These are phyloP conservation scores for Hippocampus kuda DNA, from an alignment of 2,797 vertebrate species.

Conservation along the genomic window DNA sequence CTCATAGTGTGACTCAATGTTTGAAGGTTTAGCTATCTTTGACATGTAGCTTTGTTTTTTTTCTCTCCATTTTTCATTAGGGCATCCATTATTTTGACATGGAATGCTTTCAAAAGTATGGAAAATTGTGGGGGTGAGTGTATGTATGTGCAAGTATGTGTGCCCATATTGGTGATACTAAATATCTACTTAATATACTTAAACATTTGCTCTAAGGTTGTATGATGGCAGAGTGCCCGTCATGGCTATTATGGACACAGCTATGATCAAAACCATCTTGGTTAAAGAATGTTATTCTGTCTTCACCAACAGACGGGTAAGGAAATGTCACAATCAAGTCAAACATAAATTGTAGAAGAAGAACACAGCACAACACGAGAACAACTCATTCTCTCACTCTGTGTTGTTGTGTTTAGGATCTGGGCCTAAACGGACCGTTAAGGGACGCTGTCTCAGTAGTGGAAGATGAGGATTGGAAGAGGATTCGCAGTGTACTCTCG, in stretches of 20 bases:
- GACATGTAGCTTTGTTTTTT: neutral
- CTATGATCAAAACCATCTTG: conserved; percentile 66
- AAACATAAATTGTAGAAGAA: neutral
- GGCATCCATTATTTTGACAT: conserved; percentile 51
- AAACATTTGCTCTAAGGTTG: conserved; percentile 34
- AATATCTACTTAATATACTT: neutral
- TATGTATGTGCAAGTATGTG: neutral
- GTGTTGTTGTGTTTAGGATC: conserved; percentile 43
- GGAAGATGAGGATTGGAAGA: conserved; percentile 68
- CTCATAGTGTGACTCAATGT: neutral
- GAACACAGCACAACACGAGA: neutral
- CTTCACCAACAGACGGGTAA: conserved; percentile 69
- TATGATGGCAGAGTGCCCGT: conserved; percentile 68
- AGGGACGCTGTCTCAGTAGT: conserved; percentile 29
- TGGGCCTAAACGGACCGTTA: conserved; percentile 57
- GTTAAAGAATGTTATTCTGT: conserved; percentile 69
- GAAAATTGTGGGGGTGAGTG: conserved; percentile 63
- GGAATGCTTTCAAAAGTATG: conserved; percentile 57
- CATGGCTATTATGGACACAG: conserved; percentile 60
- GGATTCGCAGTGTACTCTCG: conserved; percentile 65
- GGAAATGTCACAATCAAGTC: conserved; percentile 5
- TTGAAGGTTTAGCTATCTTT: neutral
- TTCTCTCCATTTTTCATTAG: conserved; percentile 24
- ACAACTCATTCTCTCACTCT: neutral
- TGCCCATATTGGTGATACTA: neutral